These are phyloP conservation scores for Lissocephala sabroskyi DNA, from an alignment of 2,888 invertebrate genomes.

Conservation along the genomic window DNA sequence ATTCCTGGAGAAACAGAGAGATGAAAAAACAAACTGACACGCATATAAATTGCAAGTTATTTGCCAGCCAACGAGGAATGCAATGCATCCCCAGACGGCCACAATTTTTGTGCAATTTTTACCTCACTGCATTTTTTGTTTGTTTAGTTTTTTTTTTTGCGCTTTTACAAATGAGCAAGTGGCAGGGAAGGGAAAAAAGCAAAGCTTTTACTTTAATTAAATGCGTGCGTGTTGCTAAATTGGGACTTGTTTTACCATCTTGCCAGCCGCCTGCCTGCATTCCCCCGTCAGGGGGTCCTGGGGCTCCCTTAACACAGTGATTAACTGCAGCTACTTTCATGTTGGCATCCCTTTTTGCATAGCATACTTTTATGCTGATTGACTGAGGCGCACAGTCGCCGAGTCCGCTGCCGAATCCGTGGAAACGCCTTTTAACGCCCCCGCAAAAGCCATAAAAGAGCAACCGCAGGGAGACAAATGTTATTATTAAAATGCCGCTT, in stretches of 20 bases:
- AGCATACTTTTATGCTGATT: conserved; percentile 56
- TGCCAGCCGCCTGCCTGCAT: conserved; percentile 19
- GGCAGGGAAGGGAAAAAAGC: conserved; percentile 25
- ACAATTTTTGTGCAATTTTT: conserved; percentile 28
- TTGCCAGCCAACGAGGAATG: conserved; percentile 18
- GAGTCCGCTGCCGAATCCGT: conserved; percentile 42
- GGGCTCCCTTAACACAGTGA: no score
- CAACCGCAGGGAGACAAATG: conserved; percentile 26
- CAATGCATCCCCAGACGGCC: conserved; percentile 36
- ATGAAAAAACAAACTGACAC: conserved; percentile 22
- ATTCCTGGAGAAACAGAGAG: no score
- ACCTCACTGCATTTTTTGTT: conserved; percentile 1
- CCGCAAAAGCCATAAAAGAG: no score
- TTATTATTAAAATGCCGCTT: conserved; percentile 53
- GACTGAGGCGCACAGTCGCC: conserved; percentile 47
- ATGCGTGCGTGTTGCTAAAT: conserved; percentile 45
- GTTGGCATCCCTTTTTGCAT: conserved; percentile 12
- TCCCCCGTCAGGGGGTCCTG: no score
- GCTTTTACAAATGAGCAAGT: conserved; percentile 18
- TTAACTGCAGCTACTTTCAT: conserved; percentile 43
- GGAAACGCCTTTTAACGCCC: no score
- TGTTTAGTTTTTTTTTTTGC: conserved; percentile 5
- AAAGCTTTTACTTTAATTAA: conserved; percentile 60
- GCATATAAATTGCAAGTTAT: conserved; percentile 56
- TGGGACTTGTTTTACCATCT: conserved; percentile 1